Conservation (phyloP, 2,888 invertebrate species). For the Drosophila seclusa region DNA sequence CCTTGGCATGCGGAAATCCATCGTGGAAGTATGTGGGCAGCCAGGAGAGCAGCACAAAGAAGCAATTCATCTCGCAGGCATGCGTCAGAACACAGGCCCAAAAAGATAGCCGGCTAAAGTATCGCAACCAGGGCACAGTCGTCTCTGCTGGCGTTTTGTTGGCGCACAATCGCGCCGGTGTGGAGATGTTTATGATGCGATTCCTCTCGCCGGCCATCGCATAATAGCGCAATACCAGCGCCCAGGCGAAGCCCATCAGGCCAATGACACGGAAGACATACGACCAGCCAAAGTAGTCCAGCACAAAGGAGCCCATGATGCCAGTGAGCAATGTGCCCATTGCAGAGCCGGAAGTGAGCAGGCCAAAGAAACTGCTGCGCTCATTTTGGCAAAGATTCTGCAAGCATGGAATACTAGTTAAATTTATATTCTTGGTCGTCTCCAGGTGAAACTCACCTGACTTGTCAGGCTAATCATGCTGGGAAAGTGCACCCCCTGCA, state of each 20-base stretch:
- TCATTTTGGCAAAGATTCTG: constrained; percentile 88
- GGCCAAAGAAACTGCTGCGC: constrained; percentile 88
- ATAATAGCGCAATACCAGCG: constrained; percentile 86
- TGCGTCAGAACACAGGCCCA: constrained; percentile 90
- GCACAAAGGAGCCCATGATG: constrained; percentile 88
- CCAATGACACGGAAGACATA: constrained; percentile 88
- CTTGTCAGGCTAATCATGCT: constrained; percentile 89
- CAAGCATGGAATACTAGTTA: not conserved
- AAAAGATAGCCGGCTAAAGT: constrained; percentile 87
- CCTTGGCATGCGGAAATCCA: constrained; percentile 88
- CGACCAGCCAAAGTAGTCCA: constrained; percentile 89
- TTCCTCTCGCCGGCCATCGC: constrained; percentile 85
- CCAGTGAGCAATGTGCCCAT: constrained; percentile 89
- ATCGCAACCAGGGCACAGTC: constrained; percentile 87
- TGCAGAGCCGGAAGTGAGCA: constrained; percentile 88
- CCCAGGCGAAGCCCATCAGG: constrained; percentile 87
- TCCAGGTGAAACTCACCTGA: constrained; percentile 76
- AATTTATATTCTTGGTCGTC: not conserved
- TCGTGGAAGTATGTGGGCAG: constrained; percentile 91
- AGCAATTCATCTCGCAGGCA: constrained; percentile 90
- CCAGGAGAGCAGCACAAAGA: constrained; percentile 90
- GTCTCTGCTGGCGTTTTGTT: constrained; percentile 79
- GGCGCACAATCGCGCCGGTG: constrained; percentile 82
- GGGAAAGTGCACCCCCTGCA: constrained; percentile 89
- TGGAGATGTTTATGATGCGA: constrained; percentile 84